Base-by-base conservation (phyloP, 2,113 vertebrate genomes). In the Entelurus aequoreus region DNA sequence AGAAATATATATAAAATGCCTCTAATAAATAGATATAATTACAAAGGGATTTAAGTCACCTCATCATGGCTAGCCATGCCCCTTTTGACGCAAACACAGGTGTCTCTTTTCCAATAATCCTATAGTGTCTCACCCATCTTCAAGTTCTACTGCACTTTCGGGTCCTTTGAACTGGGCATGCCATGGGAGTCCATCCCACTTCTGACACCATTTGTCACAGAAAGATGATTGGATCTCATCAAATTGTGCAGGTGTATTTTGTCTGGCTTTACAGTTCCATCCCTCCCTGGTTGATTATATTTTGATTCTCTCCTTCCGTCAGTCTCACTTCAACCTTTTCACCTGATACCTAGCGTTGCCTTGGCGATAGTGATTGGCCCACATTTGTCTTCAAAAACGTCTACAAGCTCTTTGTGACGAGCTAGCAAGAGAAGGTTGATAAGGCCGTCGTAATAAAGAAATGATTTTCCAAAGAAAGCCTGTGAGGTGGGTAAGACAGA, bases 261-360 rank as follows among this genome's bases (percentile, higher is more conserved):
- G 38, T 42, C 38, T 19, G 19, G 42, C 11, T 46, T 74, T 65
- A 60, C 60, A 62, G 28, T 54, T 65, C 63, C 36, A 44, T 68
- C 58, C 57, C 56, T 61, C 50, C 35, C 52, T 49, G 54, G 42
- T 69, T 86, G 70, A 84, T 81, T 68, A 80, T 69, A 77, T 77
- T 72, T 46, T 11, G 62, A 59, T 69, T 66, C 63, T 72, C 52
- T 68, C 60, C 48, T 61, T 54, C 57, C 67, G 16, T 54, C 60
- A 37, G 16, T 53, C 69, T 65, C 56, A 66, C 48, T 62, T 75
- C 62, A 71, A 67, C 77, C 76, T 85, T 46, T 83, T 86, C 80
- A 86, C 81, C 84, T 76, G 72, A 76, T 77, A 78, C 75, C 74
- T 86, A 81, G 65, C 2, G 82, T 88, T 86, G 68, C 84, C 84